Evolutionary conservation across 2,113 vertebrate genomes (phyloP).

Genomic region (Acanthochromis polyacanthus): DNA sequence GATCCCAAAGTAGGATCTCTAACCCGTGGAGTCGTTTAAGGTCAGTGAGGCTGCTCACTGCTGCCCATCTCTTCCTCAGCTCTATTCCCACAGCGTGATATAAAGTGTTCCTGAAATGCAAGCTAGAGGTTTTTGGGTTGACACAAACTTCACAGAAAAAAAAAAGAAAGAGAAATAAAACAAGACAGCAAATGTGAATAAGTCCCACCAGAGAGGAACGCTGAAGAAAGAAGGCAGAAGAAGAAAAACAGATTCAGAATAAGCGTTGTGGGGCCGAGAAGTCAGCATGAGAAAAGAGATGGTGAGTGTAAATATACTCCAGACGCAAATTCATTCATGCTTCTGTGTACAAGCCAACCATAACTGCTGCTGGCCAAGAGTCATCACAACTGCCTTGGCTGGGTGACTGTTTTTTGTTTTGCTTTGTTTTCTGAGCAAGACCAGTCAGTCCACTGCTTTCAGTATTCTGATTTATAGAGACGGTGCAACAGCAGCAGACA

Average conservation of each 20-base stretch:
- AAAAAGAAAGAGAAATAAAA: background rate
- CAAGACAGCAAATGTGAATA: background rate
- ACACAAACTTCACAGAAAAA: conserved; percentile 8
- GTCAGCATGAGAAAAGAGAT: background rate
- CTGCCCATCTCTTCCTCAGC: too few relatives aligned
- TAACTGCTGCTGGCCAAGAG: conserved; percentile 49
- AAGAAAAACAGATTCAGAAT: background rate
- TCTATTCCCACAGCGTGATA: background rate
- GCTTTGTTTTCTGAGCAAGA: conserved; percentile 21
- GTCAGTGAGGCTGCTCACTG: background rate
- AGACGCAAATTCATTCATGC: conserved; percentile 58
- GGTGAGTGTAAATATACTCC: conserved; percentile 47
- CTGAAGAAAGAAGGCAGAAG: background rate
- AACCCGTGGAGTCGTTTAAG: conserved; percentile 2
- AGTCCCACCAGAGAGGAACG: background rate
- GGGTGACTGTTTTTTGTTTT: conserved; percentile 9
- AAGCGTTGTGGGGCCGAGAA: conserved; percentile 6
- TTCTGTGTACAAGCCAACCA: conserved; percentile 57
- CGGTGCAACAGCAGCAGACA: conserved; percentile 15
- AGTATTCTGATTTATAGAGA: conserved; percentile 23
- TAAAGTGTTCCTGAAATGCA: background rate
- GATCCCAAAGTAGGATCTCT: background rate
- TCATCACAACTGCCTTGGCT: conserved; percentile 41
- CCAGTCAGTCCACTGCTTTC: conserved; percentile 14
- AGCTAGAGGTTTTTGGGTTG: too few relatives aligned